phyloP scores from a whole-genome alignment of 2,888 invertebrate species.

The Eristalis arbustorum region DNA sequence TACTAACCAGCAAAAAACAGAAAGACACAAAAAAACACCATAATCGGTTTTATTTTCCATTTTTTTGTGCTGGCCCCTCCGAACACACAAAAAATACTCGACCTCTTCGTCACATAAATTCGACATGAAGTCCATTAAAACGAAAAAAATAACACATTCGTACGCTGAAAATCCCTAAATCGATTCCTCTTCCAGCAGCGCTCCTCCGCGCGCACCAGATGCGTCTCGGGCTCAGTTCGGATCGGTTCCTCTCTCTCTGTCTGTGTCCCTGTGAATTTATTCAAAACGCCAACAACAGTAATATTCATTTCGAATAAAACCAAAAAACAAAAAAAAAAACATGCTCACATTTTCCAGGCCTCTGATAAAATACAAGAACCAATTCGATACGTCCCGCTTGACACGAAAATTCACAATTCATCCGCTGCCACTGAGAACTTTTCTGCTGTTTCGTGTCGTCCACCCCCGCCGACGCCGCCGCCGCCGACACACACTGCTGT shows the following conservation, averaged over 20 bases:
- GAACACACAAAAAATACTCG: neutral
- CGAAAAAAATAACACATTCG: neutral
- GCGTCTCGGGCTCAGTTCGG: constrained; percentile 4
- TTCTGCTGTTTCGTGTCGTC: constrained; percentile 28
- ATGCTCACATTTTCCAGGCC: constrained; percentile 51
- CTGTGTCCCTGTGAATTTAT: neutral
- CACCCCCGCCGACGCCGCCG: neutral
- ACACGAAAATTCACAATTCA: constrained; percentile 57
- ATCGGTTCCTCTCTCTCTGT: neutral
- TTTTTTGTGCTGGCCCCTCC: neutral
- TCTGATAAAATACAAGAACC: constrained; percentile 58
- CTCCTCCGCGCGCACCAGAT: constrained; percentile 5
- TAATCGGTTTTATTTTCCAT: neutral
- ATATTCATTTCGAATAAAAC: constrained; percentile 25
- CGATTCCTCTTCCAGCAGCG: neutral
- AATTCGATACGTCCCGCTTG: constrained; percentile 54
- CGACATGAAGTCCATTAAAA: constrained; percentile 34
- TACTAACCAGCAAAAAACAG: neutral
- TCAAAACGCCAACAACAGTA: constrained; percentile 36
- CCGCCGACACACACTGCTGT: constrained; percentile 4
- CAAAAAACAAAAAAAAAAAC: too few species aligned
- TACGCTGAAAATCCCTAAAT: constrained; percentile 21
- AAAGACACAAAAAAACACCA: neutral
- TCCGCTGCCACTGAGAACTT: constrained; percentile 32
- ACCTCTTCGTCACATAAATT: constrained; percentile 10